A percentile compares a stretch with the other conserved stretches of the same genome.
Conservation (phyloP, 2,113 vertebrate species). For the Corythornis madagascariensis region DNA sequence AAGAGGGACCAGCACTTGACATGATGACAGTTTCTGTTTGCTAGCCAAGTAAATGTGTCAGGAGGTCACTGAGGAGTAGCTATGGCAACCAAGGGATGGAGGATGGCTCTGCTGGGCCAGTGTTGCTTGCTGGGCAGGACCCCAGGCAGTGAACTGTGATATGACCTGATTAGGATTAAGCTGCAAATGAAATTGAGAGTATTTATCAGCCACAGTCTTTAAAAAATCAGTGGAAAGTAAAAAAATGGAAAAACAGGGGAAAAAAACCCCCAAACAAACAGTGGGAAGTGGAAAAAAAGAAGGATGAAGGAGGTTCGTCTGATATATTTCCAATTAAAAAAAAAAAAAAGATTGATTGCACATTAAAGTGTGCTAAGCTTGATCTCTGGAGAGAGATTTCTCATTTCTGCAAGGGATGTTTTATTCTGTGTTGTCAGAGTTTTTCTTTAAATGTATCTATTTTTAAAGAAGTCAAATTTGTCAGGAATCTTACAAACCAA, state of each 20-base stretch:
- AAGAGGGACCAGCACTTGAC: not conserved
- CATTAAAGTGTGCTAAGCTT: not conserved
- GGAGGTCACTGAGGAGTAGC: constrained; percentile 13
- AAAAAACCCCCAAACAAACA: not conserved
- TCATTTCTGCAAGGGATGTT: not conserved
- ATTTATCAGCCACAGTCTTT: constrained; percentile 13
- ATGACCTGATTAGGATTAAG: constrained; percentile 27
- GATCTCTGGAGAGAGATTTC: not conserved
- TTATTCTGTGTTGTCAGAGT: not conserved
- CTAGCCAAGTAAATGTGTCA: constrained; percentile 24
- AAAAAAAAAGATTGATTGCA: not conserved
- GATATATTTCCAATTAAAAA: not conserved
- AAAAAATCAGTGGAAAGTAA: not conserved
- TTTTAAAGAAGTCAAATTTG: not conserved
- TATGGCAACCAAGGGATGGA: not conserved
- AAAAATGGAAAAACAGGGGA: not conserved
- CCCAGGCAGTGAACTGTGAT: not conserved
- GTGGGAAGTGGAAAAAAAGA: not conserved
- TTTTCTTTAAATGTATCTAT: not conserved
- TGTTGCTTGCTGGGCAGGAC: not conserved
- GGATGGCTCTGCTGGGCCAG: not conserved
- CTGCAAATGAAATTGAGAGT: not conserved
- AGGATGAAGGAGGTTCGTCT: not conserved
- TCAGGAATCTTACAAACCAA: not conserved
- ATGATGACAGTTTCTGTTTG: not conserved